phyloP scores from a whole-genome alignment of 2,797 vertebrate species.

The Miichthys miiuy region DNA sequence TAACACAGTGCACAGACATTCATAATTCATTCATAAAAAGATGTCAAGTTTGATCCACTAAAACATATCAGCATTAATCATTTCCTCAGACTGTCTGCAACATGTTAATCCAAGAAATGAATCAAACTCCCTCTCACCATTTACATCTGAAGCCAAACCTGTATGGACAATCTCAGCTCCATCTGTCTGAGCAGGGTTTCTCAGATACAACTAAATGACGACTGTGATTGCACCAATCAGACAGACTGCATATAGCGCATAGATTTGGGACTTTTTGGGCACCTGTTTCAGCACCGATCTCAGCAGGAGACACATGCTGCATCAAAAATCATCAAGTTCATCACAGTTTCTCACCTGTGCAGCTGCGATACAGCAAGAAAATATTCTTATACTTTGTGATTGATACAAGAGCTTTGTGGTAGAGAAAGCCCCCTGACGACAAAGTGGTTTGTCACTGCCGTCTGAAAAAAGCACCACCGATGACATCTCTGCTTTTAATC shows the following conservation, averaged over 20 bases:
- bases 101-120: background rate
- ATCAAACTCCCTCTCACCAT: background rate
- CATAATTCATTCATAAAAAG: background rate
- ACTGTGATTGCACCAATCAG: conserved; percentile 6
- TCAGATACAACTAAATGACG: background rate
- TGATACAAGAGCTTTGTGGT: background rate
- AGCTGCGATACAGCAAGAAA: background rate
- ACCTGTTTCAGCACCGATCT: conserved; percentile 11
- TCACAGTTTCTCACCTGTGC: background rate
- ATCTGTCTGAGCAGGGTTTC: conserved; percentile 4
- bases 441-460: background rate
- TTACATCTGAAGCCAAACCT: conserved; percentile 6
- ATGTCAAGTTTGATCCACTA: background rate
- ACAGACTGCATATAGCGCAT: no score
- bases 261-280: background rate
- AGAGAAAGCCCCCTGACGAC: background rate
- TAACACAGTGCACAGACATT: background rate
- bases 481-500: conserved; percentile 13
- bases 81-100: background rate
- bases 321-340: conserved; percentile 6
- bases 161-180: background rate
- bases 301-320: background rate
- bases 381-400: background rate
- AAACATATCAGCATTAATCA: background rate
- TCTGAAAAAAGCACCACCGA: background rate